Base-by-base conservation (phyloP, 2,797 vertebrate genomes). In the Gymnothorax reevesii region DNA sequence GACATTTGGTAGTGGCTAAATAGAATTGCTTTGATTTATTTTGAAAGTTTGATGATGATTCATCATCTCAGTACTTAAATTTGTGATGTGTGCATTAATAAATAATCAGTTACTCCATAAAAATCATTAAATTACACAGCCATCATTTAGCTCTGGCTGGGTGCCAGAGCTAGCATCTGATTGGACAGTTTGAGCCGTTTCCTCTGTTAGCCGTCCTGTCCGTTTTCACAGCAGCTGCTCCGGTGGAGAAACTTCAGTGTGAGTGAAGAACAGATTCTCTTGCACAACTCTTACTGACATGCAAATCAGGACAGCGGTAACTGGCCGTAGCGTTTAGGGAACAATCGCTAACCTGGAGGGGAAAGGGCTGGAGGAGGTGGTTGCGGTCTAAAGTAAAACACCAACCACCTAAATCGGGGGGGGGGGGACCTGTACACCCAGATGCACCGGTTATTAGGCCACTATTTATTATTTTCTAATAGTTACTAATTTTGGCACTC, bases 11-110 rank as follows among this genome's bases (percentile, higher is more conserved):
- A 64, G 59, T 27, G 54, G 79, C 64, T 83, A 57, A 57, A 59
- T 6, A 83, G n/a, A 62, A 60, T 83, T 73, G 80, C 66, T 20
- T 73, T 83, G 64, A 15, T 57, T 59, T 71, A 25, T 54, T 83
- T 42, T 71, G 27, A 1, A 7, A 54, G 2, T 52, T 71, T 59
- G n/a, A 27, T 10, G 5, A 13, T 25, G 52, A 57, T 83, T 83
- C 25, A 25, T 55, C 79, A 57, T 27, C 57, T 83, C 55, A 57
- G 80, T 52, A 59, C n/a, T 83, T 57, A 83, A n/a, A 82, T 82
- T 6, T 82, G 49, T 2, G 2, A 82, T 79, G 13, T 33, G 49
- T 49, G 13, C 52, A 73, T 73, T 33, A 13, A 6, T 54, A 55
- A 79, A 79, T 52, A 12, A 79, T 75, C 27, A 42, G 33, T 75